Base-by-base conservation (phyloP, 1,140 invertebrate species). In the Drosophila setifemur region DNA sequence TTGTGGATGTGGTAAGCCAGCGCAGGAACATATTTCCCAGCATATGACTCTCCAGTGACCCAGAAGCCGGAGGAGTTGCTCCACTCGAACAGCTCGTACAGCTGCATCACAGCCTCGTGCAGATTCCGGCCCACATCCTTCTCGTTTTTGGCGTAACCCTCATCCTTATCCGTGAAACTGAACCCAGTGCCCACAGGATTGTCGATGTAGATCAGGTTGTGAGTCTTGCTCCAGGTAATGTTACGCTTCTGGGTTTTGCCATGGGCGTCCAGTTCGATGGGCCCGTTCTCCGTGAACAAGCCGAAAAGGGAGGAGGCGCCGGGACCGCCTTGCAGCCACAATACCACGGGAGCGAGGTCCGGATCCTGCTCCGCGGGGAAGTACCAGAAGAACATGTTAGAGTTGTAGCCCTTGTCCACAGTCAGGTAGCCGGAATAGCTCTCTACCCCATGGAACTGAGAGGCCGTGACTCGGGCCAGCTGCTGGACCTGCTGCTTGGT, bases 371-470 rank as follows among this genome's bases (percentile, higher is more conserved):
- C 89, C 0, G 95, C 94, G 0, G 96, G 96, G 86, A 97, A 97
- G 75, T 96, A 97, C 96, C 96, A 97, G 90, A 97, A 97, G 91
- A 96, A 97, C 66, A 97, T 92, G 83, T 97, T 97, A 0, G 96
- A 96, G 72, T 96, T 94, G 82, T 92, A 95, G 31, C 92, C 82
- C 68, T 94, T 93, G 74, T 97, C 95, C 2, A 97, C 95, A 0
- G 95, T 96, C 5, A 96, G 90, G 72, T 93, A 96, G 1, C 95
- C 95, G 91, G 89, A 26, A 58, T 90, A 90, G 47, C 89, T 90
- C 35, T 89, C 58, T 0, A 90, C 73, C 3, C 74, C 72, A 21
- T 78, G 77, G 28, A 86, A 90, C 40, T 86, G 79, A 1, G 45
- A 28, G 2, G 70, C 78, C 0, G 23, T 2, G 4, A 90, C 89